Conservation (phyloP, 2,113 vertebrate genomes). For the Mustela nigripes region DNA sequence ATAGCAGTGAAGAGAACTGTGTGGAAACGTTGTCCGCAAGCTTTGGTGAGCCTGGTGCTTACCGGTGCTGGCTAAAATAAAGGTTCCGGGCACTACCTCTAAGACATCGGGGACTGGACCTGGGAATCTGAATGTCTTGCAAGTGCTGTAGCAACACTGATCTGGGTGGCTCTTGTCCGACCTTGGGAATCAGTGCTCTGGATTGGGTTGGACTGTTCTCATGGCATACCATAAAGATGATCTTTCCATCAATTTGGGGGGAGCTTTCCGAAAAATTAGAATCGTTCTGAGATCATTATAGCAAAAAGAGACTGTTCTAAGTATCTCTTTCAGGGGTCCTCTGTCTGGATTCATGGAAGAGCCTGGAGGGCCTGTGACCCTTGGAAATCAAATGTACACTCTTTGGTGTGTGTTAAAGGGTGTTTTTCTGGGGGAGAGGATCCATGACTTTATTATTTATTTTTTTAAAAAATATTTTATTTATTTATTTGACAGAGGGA, state of each 20-base stretch:
- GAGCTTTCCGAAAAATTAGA: background rate
- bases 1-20: background rate
- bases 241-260: background rate
- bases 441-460: background rate
- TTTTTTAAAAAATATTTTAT: too few species aligned
- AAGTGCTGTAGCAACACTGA: background rate
- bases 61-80: background rate
- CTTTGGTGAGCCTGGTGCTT: background rate
- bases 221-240: background rate
- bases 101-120: background rate
- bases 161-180: background rate
- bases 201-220: background rate
- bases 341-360: background rate
- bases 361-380: background rate
- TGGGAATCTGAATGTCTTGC: background rate
- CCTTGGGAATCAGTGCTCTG: background rate
- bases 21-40: background rate
- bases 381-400: slow-evolving; percentile 18
- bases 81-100: background rate
- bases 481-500: too few species aligned
- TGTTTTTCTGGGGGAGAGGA: background rate
- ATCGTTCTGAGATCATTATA: slow-evolving; percentile 3
- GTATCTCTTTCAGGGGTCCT: background rate
- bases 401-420: background rate
- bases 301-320: background rate